Evolutionary conservation across 1,140 invertebrate genomes (phyloP), one percentile per base, ranked within the genome.

Genomic region (Drosophila aff.): DNA sequence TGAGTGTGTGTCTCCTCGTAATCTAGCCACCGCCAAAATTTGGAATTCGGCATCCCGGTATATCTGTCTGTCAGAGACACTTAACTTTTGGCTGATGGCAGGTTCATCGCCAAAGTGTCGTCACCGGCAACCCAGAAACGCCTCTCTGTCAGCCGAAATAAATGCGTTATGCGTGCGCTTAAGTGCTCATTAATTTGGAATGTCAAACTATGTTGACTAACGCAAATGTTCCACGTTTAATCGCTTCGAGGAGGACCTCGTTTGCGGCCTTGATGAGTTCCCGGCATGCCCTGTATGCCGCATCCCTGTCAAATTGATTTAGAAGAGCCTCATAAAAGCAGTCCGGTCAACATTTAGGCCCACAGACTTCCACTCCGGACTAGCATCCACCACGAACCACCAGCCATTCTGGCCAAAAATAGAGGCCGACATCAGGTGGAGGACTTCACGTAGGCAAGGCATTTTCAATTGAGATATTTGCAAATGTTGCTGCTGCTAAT

Each of bases 161-260:
- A 87, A 87, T 87, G 83, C 82, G 84, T 89, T 87, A 83, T 90
- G 84, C 81, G 85, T 89, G 85, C 67, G 81, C 84, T 90, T 89
- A 89, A 89, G 84, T 89, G 84, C 78, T 90, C 84, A 89, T 89
- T 89, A 90, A 89, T 90, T 89, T 81, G 67, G 76, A 84, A 84
- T 79, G 81, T 76, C 84, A 81, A 81, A 83, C 84, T 89, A 81
- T 75, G 81, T 81, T 67, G 72, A 63, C 67, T 78, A 68, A 66
- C 61, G 60, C 67, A 72, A 79, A 79, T 78, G 73, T 36, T 64
- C 62, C 75, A 75, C 68, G 76, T 65, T 75, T 72, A 84, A 84
- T 77, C 78, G 82, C 52, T 86, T 75, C 66, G 75, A 78, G 76
- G 53, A 66, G 72, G 75, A 64, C 40, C 60, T 80, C 59, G 63